Percentiles rank a stretch among this genome's conserved stretches.
Conservation (phyloP, 2,797 vertebrate genomes). For the Prunella strophiata region DNA sequence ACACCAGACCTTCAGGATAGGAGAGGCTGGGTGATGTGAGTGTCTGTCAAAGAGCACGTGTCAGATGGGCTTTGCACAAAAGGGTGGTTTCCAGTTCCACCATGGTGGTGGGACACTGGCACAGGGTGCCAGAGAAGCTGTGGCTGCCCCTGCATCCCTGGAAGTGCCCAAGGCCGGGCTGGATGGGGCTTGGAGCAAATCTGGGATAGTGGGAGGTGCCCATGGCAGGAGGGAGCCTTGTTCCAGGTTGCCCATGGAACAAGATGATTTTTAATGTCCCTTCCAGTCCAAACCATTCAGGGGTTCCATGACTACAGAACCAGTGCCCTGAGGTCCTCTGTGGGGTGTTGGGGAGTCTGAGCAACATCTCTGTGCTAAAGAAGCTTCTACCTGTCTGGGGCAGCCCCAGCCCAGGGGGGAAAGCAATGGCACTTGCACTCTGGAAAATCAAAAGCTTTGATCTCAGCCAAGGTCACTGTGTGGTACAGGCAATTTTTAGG, state of each 20-base stretch:
- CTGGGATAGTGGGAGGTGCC: fast-evolving
- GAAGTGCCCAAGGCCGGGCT: neutral
- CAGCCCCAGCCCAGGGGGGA: neutral
- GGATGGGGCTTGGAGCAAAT: fast-evolving
- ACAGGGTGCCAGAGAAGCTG: neutral
- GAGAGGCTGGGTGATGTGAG: neutral
- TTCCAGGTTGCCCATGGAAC: neutral
- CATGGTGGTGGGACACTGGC: fast-evolving
- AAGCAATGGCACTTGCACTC: neutral
- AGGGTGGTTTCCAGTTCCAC: neutral
- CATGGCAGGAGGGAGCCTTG: neutral
- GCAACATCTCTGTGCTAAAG: neutral
- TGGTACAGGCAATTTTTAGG: neutral
- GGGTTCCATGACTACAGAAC: neutral
- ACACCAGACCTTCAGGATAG: neutral
- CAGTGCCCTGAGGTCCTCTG: neutral
- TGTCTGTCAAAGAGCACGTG: neutral
- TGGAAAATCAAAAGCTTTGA: neutral
- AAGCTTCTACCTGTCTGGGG: neutral
- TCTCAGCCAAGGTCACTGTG: neutral
- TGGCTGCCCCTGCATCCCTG: neutral
- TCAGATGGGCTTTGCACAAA: neutral
- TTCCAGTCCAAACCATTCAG: neutral
- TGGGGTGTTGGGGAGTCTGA: neutral
- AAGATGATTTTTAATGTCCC: neutral